A percentile compares a stretch with the other conserved stretches of the same genome.
phyloP scores from a whole-genome alignment of 2,888 invertebrate genomes.

The Lingula anatina region DNA sequence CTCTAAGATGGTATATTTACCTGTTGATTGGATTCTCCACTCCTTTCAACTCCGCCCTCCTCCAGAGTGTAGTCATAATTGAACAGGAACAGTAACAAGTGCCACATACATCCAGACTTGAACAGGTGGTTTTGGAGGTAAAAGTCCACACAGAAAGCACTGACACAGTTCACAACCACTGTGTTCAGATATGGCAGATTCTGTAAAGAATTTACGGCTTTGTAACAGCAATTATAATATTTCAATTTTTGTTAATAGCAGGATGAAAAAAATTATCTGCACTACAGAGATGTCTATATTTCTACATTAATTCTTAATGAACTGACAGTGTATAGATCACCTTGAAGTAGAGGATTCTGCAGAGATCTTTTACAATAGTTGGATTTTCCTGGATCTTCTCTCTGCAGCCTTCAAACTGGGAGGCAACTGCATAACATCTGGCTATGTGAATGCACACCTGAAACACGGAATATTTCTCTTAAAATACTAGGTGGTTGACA shows the following conservation, averaged over 20 bases:
- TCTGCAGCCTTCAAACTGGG: slow-evolving; percentile 85
- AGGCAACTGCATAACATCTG: slow-evolving; percentile 91
- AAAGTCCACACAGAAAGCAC: slow-evolving; percentile 79
- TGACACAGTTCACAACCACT: slow-evolving; percentile 85
- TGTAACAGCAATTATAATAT: not conserved
- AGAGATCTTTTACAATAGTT: slow-evolving; percentile 80
- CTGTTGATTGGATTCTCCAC: slow-evolving; percentile 78
- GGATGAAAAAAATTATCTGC: too few relatives aligned
- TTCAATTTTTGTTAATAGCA: not conserved
- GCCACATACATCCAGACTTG: slow-evolving; percentile 77
- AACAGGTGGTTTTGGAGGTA: slow-evolving; percentile 67
- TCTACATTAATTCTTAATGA: too few relatives aligned
- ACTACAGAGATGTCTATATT: too few relatives aligned
- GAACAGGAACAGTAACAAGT: slow-evolving; percentile 82
- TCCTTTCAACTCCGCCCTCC: slow-evolving; percentile 87
- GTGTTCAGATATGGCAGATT: slow-evolving; percentile 77
- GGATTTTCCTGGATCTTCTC: slow-evolving; percentile 78
- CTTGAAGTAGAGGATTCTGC: slow-evolving; percentile 79
- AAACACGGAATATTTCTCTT: slow-evolving; percentile 4
- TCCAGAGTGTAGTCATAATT: slow-evolving; percentile 95
- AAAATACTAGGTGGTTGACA: too few relatives aligned
- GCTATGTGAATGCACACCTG: slow-evolving; percentile 85
- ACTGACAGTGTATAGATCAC: too few relatives aligned
- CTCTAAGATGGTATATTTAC: too few relatives aligned
- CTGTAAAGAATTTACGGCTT: slow-evolving; percentile 34